Conservation (phyloP, 2,797 vertebrate species). For the Hemibagrus guttatus region DNA sequence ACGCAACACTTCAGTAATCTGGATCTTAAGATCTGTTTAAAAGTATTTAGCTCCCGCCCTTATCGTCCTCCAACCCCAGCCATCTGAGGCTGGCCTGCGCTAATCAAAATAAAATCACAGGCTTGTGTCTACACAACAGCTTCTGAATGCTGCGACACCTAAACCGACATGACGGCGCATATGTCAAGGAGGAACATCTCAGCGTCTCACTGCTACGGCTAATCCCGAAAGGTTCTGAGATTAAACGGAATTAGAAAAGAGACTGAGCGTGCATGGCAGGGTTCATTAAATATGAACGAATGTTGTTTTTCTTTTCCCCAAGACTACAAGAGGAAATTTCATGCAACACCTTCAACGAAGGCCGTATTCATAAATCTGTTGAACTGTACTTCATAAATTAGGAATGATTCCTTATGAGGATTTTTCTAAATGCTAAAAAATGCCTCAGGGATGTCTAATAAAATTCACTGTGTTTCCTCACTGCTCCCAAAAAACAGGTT, state of each 20-base stretch:
- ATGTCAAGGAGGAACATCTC: conserved; percentile 53
- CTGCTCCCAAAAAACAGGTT: not conserved
- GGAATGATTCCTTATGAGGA: not conserved
- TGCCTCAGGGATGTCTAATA: not conserved
- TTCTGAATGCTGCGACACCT: conserved; percentile 10
- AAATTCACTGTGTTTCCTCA: not conserved
- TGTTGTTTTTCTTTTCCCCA: too few relatives aligned
- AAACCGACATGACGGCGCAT: conserved; percentile 37
- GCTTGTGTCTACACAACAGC: conserved; percentile 42
- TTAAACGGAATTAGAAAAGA: conserved; percentile 10
- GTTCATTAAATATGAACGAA: not conserved
- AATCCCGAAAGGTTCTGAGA: conserved; percentile 1
- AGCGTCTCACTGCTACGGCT: conserved; percentile 58
- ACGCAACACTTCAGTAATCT: conserved; percentile 1
- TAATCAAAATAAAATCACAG: conserved; percentile 58
- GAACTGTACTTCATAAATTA: not conserved
- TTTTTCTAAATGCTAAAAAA: not conserved
- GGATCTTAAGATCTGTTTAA: not conserved
- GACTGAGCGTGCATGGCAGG: not conserved
- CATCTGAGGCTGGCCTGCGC: conserved; percentile 52
- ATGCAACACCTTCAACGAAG: not conserved
- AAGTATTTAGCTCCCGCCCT: conserved; percentile 54
- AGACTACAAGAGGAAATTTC: not conserved
- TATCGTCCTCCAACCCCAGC: conserved; percentile 54
- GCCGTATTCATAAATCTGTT: not conserved